Percentiles rank a stretch among this genome's conserved stretches.
phyloP scores from a whole-genome alignment of 2,888 invertebrate genomes.

The Leptarthrus brevirostris region DNA sequence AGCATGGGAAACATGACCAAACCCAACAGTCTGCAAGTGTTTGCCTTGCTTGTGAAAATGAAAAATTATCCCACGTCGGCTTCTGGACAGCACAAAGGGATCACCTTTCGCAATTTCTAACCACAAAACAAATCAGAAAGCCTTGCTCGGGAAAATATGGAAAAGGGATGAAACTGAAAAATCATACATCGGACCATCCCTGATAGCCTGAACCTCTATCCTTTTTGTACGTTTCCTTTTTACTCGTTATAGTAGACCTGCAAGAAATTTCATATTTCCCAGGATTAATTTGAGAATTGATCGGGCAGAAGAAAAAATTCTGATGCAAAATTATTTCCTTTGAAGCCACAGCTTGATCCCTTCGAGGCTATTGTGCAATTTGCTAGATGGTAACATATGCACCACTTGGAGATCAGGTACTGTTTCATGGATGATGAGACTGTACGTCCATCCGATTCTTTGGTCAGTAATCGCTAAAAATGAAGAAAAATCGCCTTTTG shows the following conservation, averaged over 20 bases:
- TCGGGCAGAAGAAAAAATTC: background rate
- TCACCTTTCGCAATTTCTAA: slow-evolving; percentile 48
- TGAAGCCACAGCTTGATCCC: slow-evolving; percentile 29
- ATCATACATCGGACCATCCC: slow-evolving; percentile 19
- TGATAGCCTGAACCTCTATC: background rate
- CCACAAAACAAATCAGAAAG: slow-evolving; percentile 37
- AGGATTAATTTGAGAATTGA: background rate
- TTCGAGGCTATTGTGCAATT: slow-evolving; percentile 19
- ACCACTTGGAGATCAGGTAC: slow-evolving; percentile 33
- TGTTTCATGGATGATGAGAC: slow-evolving; percentile 9
- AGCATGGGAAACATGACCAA: slow-evolving; percentile 31
- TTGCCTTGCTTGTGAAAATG: slow-evolving; percentile 11
- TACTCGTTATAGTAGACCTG: background rate
- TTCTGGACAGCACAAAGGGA: slow-evolving; percentile 35
- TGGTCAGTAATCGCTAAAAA: slow-evolving; percentile 43
- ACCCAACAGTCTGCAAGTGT: slow-evolving; percentile 14
- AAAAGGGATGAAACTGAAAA: slow-evolving; percentile 40
- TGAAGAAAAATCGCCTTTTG: slow-evolving; percentile 52
- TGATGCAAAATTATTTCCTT: slow-evolving; percentile 46
- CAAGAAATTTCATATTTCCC: slow-evolving; percentile 38
- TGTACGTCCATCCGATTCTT: background rate
- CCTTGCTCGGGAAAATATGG: background rate
- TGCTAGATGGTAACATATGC: slow-evolving; percentile 11
- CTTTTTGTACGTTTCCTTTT: background rate
- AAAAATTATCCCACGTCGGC: slow-evolving; percentile 47